Base-by-base conservation (phyloP, 1,140 invertebrate species). In the Fragariocoptes setiger region DNA sequence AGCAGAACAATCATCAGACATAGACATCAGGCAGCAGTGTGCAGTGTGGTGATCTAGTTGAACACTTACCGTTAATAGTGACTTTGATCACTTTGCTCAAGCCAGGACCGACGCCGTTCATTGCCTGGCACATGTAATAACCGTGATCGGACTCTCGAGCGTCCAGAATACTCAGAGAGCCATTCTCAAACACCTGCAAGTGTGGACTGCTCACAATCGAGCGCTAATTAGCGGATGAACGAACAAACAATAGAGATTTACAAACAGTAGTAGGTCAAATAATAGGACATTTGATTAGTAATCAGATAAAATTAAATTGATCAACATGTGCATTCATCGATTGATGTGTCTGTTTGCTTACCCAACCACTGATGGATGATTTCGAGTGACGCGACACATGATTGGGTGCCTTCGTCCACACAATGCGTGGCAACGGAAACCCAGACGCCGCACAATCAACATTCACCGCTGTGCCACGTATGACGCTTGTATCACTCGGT, bases 381-480 rank as follows among this genome's bases (percentile, higher is more conserved):
- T n/a, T n/a, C n/a, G n/a, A n/a, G n/a, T n/a, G n/a, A n/a, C n/a
- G n/a, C n/a, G n/a, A n/a, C n/a, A n/a, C n/a, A n/a, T n/a, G n/a
- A n/a, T n/a, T n/a, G n/a, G 25, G n/a, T 35, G 37, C 17, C 44
- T 60, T 60, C 17, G 54, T 60, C 61, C 61, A 63, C 15, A 50
- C 49, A 16, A 60, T 52, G 4, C 43, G 46, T 3, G 61, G 61
- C 19, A 51, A 47, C 1, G 61, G 61, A 39, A 55, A 59, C 4
- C 61, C 61, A 31, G 54, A 51, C 0, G 58, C 54, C 47, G 54
- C 52, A 46, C 61, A 63, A 44, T 61, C 53, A 4, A 62, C 43
- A 2, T 49, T 46, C 0, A 58, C 53, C 15, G 45, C 48, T 21
- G 51, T 44, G 15, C 55, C 51, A 13, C 56, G 48, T 8, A 60